Conservation (phyloP, 2,888 invertebrate species). For the Hemaris fuciformis region DNA sequence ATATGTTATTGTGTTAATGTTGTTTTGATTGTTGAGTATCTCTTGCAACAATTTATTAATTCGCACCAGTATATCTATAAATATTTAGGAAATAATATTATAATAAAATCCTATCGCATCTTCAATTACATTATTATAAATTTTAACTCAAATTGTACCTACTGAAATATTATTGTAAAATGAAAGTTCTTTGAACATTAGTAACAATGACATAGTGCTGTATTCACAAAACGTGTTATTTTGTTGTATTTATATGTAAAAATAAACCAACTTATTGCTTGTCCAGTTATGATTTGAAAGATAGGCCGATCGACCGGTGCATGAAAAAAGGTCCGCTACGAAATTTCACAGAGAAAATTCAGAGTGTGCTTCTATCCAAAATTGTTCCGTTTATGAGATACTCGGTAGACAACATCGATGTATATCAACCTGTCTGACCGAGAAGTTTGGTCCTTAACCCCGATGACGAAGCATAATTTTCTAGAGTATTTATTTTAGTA, state of each 20-base stretch:
- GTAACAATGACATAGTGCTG: neutral
- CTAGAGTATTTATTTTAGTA: no score
- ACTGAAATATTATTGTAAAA: no score
- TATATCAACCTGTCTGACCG: neutral
- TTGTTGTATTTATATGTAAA: neutral
- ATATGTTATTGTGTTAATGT: no score
- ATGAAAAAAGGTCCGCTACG: neutral
- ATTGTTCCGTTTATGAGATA: neutral
- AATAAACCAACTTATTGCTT: neutral
- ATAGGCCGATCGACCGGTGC: neutral
- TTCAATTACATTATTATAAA: no score
- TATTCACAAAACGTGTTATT: neutral
- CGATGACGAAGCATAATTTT: neutral
- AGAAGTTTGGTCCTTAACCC: neutral
- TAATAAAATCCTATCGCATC: no score
- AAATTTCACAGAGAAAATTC: neutral
- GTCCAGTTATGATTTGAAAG: neutral
- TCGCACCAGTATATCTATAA: no score
- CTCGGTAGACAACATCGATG: neutral
- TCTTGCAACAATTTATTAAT: no score
- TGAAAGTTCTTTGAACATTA: no score
- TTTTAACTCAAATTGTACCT: no score
- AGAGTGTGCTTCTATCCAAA: neutral
- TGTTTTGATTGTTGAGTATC: no score
- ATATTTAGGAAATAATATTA: no score